Base-by-base conservation (phyloP, 2,113 vertebrate species). In the Microcebus murinus region DNA sequence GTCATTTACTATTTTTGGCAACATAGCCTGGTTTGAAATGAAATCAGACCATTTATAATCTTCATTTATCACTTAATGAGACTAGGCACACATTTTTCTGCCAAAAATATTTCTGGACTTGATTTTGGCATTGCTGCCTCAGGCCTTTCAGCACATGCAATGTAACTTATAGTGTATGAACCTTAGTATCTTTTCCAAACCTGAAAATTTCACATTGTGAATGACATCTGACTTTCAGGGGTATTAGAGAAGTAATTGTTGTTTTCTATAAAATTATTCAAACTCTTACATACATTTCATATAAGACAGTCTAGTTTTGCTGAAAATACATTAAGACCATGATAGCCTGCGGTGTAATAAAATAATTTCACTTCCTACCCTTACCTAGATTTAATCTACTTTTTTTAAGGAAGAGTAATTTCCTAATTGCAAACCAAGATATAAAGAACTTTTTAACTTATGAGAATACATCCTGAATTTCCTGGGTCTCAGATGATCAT, bases 141-240 rank as follows among this genome's bases (percentile, higher is more conserved):
- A 71, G 45, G 17, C 42, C 9, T 18, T 63, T 81, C 13, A 45
- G 9, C 6, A 77, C 25, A 31, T 91, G 6, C 7, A 48, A 11
- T 23, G 20, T 61, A 52, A 77, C n/a, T 74, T 88, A 70, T 8
- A n/a, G 8, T 36, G 17, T 42, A n/a, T 48, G 76, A 55, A 34
- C 8, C 0, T 42, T 34, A 70, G 50, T 67, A 57, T 68, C 48
- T 89, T 45, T 86, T 79, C 36, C 11, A 79, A 73, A 68, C 25
- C 65, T 59, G n/a, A 73, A 68, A 87, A 71, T 63, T 71, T 15
- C 59, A 48, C 52, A 79, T 96, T 93, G 59, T 77, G 71, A 96
- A 76, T 59, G 52, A 70, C 27, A 55, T 82, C 14, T 82, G 15
- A 48, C 59, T 96, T 96, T 89, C 8, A 76, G 11, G 48, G 7